Evolutionary conservation across 92 coral and sea anemone species (phyloP), one percentile per base, ranked within the genome.

Genomic region (Epizoanthus illoricatus): DNA sequence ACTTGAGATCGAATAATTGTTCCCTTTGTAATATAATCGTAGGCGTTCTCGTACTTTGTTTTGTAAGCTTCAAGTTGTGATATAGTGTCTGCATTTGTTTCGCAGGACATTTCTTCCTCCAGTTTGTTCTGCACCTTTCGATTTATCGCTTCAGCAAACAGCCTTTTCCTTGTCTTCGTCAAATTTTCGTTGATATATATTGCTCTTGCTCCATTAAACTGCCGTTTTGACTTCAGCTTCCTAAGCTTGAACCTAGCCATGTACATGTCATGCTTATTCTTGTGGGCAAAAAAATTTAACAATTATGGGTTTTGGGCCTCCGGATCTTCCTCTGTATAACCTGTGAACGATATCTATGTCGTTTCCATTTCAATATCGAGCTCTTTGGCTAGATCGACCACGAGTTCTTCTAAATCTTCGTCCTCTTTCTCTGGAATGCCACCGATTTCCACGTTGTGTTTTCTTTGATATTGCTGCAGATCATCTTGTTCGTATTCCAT

Each of bases 21-120:
- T 16, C 90, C 90, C 73, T 84, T 73, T 15, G 83, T 85, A 47
- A 86, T 89, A 47, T 89, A 89, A 65, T 86, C 85, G 36, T 85
- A 85, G 61, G 81, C 71, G n/a, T 47, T 23, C 24, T 88, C 89
- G 52, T 85, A 88, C 80, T 88, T 83, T 19, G 70, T 23, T 85
- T 88, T 74, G 7, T 75, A 49, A 47, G 60, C 52, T 61, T 88
- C 85, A 58, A 88, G 74, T 6, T 79, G 85, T 18, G 55, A 60
- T 6, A 88, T 40, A 19, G 70, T 81, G 43, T 84, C 87, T 47
- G 54, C 72, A 57, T 39, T 61, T 13, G 84, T 83, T n/a, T 67
- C 62, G 57, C 73, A 59, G 41, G 74, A 76, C 18, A 85, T 75
- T 65, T 56, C 57, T 79, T 54, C 80, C 76, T 86, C 62, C 47